Base-by-base conservation (phyloP, 92 coral and sea anemone genomes). In the Phymanthus crucifer region DNA sequence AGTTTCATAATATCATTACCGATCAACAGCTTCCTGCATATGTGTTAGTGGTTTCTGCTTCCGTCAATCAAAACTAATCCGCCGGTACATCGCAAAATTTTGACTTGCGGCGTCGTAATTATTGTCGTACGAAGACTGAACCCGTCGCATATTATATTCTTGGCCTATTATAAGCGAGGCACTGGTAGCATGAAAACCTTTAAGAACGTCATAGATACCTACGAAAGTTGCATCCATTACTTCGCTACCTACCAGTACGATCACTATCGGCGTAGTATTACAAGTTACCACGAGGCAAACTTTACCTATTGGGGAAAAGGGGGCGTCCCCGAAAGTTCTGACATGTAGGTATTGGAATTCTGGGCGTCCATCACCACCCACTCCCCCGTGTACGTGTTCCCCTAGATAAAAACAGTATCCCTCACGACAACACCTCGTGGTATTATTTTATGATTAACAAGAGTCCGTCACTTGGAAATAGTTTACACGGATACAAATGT, bases 181-280 rank as follows among this genome's bases (percentile, higher is more conserved):
- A 34, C 36, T 71, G 21, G 75, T 71, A 34, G 75, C 46, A 71
- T 71, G 75, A 34, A 71, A 71, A 23, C 75, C 75, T 40, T 71
- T 71, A 11, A 71, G 54, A 36, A 71, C 48, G 75, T 26, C 37
- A 40, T 71, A 27, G 23, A 71, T 23, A 16, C n/a, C 32, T 27
- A 34, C 47, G 10, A 14, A 19, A 12, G 47, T 34, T 18, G 31
- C 37, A 27, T 71, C 75, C 54, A 71, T 35, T 17, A 27, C 33
- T 66, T 19, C 71, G 32, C 33, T 11, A 66, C 16, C 71, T 66
- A 33, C 33, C 71, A 66, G 14, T 17, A n/a, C 27, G 33, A 27
- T 66, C 14, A 29, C 27, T 66, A 33, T 23, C 71, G 27, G 16
- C 33, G 27, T 36, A 66, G 71, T 33, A 27, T 66, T 66, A n/a